Evolutionary conservation across 1,140 invertebrate genomes (phyloP), one percentile per base, ranked within the genome.

Genomic region (Dendroctonus valens): DNA sequence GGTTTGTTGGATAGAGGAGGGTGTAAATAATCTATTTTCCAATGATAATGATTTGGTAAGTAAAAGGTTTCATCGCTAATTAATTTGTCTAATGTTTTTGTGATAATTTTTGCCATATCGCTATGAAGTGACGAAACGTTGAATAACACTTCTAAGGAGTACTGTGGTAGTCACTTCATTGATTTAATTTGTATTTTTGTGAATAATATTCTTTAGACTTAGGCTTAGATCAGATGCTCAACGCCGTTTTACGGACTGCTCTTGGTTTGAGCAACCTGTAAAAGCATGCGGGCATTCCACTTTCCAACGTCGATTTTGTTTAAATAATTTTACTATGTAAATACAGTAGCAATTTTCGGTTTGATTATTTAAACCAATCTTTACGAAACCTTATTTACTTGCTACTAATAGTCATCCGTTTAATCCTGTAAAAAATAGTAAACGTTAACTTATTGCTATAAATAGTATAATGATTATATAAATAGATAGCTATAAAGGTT

Each of bases 361-460:
- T 48, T 48, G 46, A 26, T 26, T 26, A 26, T 26, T 26, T 26
- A 26, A 26, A 26, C 26, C 26, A 26, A 26, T 3, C 26, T 26
- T 26, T 26, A 26, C 14, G 46, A 14, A 48, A 48, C 46, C 46
- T 48, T 48, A 48, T 48, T 48, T 48, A 48, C 46, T 26, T 48
- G 46, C 7, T 48, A 48, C 46, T 48, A 48, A 48, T 48, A 48
- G 46, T 48, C 46, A 48, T 48, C 46, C 14, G 11, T 48, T 48
- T 48, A 48, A 48, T 14, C 11, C 11, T 48, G 46, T 48, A 48
- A n/a, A 26, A 26, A 14, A 48, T 48, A 48, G 46, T 48, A 14
- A 48, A 14, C 46, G 46, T 48, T 48, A 48, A 48, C 46, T 48
- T 48, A 48, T 48, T 48, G 46, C 46, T 48, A 48, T 48, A 48